phyloP scores from a whole-genome alignment of 2,888 invertebrate genomes.

The Melanotus villosus region DNA sequence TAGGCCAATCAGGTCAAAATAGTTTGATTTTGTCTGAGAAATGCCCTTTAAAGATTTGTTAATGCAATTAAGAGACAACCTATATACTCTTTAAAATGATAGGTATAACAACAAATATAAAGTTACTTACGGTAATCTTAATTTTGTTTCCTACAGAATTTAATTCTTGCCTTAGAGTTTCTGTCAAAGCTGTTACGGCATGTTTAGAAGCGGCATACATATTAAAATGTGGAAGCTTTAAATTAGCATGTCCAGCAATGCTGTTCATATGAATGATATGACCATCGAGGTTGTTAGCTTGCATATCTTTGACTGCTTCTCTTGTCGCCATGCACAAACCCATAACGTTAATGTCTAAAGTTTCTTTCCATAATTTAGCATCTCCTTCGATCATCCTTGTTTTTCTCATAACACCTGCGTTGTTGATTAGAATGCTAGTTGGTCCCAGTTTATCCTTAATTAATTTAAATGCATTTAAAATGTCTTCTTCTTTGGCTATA shows the following conservation, averaged over 20 bases:
- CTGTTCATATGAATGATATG: slow-evolving; percentile 39
- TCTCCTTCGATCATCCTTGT: slow-evolving; percentile 47
- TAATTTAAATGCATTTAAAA: slow-evolving; percentile 31
- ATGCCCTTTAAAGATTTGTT: too few relatives aligned
- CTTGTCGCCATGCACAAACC: slow-evolving; percentile 33
- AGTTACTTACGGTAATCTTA: slow-evolving; percentile 64
- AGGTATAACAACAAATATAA: too few relatives aligned
- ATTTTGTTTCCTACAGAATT: slow-evolving; percentile 62
- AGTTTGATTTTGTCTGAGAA: too few relatives aligned
- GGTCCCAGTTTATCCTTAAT: slow-evolving; percentile 50
- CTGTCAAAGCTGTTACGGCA: slow-evolving; percentile 69
- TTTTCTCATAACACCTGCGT: slow-evolving; percentile 47
- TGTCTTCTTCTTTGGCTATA: slow-evolving; percentile 19
- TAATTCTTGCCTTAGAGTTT: slow-evolving; percentile 70
- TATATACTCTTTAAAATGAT: too few relatives aligned
- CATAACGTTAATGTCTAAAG: slow-evolving; percentile 32
- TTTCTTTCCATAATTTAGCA: slow-evolving; percentile 35
- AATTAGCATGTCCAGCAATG: slow-evolving; percentile 11
- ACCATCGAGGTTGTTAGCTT: slow-evolving; percentile 31
- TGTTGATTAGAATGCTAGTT: slow-evolving; percentile 53
- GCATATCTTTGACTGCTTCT: slow-evolving; percentile 51
- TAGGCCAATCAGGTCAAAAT: too few relatives aligned
- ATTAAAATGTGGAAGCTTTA: slow-evolving; percentile 53
- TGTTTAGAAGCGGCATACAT: slow-evolving; percentile 71
- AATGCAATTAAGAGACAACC: too few relatives aligned